A percentile compares a stretch with the other conserved stretches of the same genome.
Conservation (phyloP, 2,113 vertebrate genomes). For the Entosphenus tridentatus region DNA sequence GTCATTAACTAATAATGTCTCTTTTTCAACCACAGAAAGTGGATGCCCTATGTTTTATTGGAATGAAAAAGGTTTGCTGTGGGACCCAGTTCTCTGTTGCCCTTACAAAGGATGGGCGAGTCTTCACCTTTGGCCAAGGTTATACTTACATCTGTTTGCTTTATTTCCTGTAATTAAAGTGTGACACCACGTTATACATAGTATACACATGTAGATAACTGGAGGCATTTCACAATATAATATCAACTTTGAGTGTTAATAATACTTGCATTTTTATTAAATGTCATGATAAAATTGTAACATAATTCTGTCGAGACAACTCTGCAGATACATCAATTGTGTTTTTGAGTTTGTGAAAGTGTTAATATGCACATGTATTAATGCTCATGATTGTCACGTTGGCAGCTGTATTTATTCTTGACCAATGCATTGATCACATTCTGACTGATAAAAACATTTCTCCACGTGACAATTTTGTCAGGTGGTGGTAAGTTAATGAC, state of each 20-base stretch:
- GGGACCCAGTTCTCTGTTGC: slow-evolving; percentile 53
- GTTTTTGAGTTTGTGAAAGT: too few species aligned
- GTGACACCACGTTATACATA: background rate
- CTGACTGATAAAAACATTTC: too few species aligned
- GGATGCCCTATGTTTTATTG: slow-evolving; percentile 46
- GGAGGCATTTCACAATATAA: background rate
- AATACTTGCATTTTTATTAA: background rate
- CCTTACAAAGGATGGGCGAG: slow-evolving; percentile 41
- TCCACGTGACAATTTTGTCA: too few species aligned
- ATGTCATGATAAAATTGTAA: too few species aligned
- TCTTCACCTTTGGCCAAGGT: slow-evolving; percentile 55
- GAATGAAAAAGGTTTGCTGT: slow-evolving; percentile 48
- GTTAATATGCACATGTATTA: too few species aligned
- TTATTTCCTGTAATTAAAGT: background rate
- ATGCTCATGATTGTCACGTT: too few species aligned
- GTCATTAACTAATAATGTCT: background rate
- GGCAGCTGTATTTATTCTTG: too few species aligned
- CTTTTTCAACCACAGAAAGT: slow-evolving; percentile 29
- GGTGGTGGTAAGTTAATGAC: too few species aligned
- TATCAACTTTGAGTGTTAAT: background rate
- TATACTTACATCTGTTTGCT: slow-evolving; percentile 9
- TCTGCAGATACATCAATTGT: too few species aligned
- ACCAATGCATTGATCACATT: too few species aligned
- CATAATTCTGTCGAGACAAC: too few species aligned
- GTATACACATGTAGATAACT: background rate